Evolutionary conservation across 2,113 vertebrate genomes (phyloP).

Genomic region (Vireo altiloquus): DNA sequence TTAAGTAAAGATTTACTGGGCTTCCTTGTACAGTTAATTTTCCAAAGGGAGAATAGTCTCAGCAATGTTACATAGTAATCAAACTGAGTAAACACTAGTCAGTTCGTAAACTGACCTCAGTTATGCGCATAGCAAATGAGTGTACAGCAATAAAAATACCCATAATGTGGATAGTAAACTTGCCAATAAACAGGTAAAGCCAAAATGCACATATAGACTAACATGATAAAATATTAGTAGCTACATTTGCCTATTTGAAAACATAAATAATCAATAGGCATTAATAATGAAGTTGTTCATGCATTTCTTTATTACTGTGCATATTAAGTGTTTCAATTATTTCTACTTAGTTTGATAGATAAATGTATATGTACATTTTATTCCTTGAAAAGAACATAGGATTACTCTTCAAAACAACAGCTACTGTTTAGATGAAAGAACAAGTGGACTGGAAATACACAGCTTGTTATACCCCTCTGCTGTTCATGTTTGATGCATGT

Average conservation of each 20-base stretch:
- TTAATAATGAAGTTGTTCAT: slow-evolving; percentile 77
- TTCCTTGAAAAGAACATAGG: slow-evolving; percentile 64
- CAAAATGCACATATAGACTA: slow-evolving; percentile 69
- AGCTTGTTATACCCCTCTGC: slow-evolving; percentile 75
- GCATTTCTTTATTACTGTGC: slow-evolving; percentile 75
- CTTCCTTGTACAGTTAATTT: slow-evolving; percentile 77
- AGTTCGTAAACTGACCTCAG: slow-evolving; percentile 69
- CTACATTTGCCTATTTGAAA: slow-evolving; percentile 71
- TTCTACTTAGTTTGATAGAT: slow-evolving; percentile 81
- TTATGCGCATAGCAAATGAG: slow-evolving; percentile 66
- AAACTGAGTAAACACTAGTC: slow-evolving; percentile 69
- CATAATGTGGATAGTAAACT: slow-evolving; percentile 71
- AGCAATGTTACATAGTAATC: slow-evolving; percentile 75
- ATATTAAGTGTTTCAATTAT: slow-evolving; percentile 82
- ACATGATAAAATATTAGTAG: slow-evolving; percentile 67
- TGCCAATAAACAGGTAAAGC: slow-evolving; percentile 77
- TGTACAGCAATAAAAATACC: slow-evolving; percentile 66
- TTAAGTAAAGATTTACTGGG: slow-evolving; percentile 84
- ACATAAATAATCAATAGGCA: slow-evolving; percentile 81
- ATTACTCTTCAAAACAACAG: slow-evolving; percentile 73
- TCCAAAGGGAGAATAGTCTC: slow-evolving; percentile 66
- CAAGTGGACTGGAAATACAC: slow-evolving; percentile 76
- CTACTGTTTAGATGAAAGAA: slow-evolving; percentile 71
- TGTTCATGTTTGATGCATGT: slow-evolving; percentile 79
- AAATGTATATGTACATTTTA: slow-evolving; percentile 72